These are phyloP conservation scores for Coptotermes formosanus DNA, from an alignment of 1,140 invertebrate genomes.

Conservation along the genomic window DNA sequence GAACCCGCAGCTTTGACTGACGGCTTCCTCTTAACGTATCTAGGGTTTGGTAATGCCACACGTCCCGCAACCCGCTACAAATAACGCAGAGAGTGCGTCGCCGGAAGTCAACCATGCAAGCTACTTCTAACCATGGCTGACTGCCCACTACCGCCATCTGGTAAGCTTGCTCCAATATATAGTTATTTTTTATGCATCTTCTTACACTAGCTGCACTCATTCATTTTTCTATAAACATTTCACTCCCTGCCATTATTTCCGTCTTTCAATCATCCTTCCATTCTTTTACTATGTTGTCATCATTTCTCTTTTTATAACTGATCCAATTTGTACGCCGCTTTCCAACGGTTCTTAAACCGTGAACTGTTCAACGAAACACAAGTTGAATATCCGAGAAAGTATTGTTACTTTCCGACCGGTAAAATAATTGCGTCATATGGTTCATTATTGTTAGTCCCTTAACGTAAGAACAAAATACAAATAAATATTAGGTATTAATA, in stretches of 20 bases:
- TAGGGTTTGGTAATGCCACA: neutral
- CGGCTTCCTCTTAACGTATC: constrained; percentile 6
- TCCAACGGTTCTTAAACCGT: neutral
- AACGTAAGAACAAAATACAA: too few species aligned
- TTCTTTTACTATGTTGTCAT: neutral
- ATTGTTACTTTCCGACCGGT: neutral
- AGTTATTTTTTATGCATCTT: neutral
- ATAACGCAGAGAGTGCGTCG: neutral
- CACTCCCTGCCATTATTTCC: constrained; percentile 7
- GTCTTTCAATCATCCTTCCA: constrained; percentile 18
- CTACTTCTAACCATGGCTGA: constrained; percentile 8
- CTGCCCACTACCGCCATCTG: constrained; percentile 15
- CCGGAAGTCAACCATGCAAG: neutral
- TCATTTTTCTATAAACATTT: constrained; percentile 18
- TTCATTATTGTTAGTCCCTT: too few species aligned
- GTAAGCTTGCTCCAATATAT: constrained; percentile 12
- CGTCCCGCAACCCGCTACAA: neutral
- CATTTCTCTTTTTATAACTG: neutral
- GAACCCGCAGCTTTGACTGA: constrained; percentile 9
- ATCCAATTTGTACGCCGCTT: neutral
- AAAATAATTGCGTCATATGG: neutral
- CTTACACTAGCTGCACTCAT: constrained; percentile 2
- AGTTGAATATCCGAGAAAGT: neutral
- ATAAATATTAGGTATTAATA: too few species aligned
- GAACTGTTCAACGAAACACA: neutral